These are phyloP conservation scores for Neoarius graeffei DNA, from an alignment of 2,113 vertebrate species.

Conservation along the genomic window DNA sequence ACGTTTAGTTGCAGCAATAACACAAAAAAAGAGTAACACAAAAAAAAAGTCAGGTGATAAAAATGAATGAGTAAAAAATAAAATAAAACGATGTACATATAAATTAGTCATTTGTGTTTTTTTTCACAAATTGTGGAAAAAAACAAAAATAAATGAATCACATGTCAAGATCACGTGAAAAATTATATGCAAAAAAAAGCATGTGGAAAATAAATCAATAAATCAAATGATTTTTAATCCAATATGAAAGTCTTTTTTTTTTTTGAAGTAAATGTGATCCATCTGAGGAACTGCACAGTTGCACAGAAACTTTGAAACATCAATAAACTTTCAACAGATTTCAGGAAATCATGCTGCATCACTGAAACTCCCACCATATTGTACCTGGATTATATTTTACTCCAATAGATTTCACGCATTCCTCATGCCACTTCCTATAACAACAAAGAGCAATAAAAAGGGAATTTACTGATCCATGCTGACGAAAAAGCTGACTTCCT, in stretches of 20 bases:
- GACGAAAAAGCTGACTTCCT: not conserved
- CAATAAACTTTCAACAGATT: not conserved
- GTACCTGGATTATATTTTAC: not conserved
- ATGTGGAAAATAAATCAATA: not conserved
- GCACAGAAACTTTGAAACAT: not conserved
- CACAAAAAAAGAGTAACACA: too few species aligned
- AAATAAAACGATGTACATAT: too few species aligned
- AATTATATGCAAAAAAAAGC: not conserved
- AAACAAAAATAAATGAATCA: not conserved
- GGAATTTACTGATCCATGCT: slow-evolving; percentile 1
- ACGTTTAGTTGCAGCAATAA: too few species aligned
- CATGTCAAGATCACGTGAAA: not conserved
- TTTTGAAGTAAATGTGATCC: too few species aligned
- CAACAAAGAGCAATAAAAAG: slow-evolving; percentile 16
- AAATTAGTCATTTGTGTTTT: too few species aligned
- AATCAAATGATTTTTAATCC: not conserved
- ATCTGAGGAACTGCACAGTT: not conserved
- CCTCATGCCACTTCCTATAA: not conserved
- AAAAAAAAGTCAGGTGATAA: too few species aligned
- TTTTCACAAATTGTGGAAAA: too few species aligned
- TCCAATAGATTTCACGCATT: not conserved
- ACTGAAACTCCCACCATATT: not conserved
- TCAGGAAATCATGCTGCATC: slow-evolving; percentile 1
- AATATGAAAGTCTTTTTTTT: not conserved
- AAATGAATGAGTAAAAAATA: too few species aligned